phyloP scores from a whole-genome alignment of 2,888 invertebrate genomes.

The Lucinisca nassula region DNA sequence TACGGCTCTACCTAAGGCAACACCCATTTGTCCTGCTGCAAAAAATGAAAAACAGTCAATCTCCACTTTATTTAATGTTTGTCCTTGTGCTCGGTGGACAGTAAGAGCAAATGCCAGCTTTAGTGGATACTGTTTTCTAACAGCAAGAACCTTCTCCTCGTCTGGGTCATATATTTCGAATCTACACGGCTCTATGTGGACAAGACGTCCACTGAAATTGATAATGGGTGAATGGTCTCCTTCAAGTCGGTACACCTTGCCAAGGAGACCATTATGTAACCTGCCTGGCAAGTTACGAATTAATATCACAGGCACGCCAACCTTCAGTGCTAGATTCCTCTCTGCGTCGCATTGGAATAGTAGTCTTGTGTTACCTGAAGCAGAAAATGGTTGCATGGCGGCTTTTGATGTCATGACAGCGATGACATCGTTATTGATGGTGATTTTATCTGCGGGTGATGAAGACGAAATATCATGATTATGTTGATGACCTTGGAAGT shows the following conservation, averaged over 20 bases:
- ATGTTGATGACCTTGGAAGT: too few relatives aligned
- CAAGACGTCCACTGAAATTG: conserved; percentile 6
- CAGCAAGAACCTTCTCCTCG: neutral
- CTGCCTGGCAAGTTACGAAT: neutral
- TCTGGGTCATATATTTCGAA: conserved; percentile 20
- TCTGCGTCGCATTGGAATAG: neutral
- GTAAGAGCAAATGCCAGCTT: conserved; percentile 28
- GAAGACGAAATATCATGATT: too few relatives aligned
- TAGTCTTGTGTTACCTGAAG: neutral
- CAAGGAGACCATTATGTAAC: neutral
- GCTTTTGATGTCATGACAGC: too few relatives aligned
- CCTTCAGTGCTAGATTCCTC: neutral
- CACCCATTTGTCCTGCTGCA: conserved; percentile 42
- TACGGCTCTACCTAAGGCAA: conserved; percentile 28
- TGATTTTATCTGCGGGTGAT: too few relatives aligned
- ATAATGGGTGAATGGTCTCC: neutral
- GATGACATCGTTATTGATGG: too few relatives aligned
- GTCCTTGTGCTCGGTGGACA: conserved; percentile 40
- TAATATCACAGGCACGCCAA: neutral
- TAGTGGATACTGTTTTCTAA: neutral
- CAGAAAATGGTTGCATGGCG: neutral
- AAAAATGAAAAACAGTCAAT: conserved; percentile 36
- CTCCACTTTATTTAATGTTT: conserved; percentile 30
- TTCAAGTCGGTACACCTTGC: neutral
- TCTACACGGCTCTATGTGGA: neutral